Conservation (phyloP, 1,140 invertebrate genomes). For the Pygmarrhopalites habei region DNA sequence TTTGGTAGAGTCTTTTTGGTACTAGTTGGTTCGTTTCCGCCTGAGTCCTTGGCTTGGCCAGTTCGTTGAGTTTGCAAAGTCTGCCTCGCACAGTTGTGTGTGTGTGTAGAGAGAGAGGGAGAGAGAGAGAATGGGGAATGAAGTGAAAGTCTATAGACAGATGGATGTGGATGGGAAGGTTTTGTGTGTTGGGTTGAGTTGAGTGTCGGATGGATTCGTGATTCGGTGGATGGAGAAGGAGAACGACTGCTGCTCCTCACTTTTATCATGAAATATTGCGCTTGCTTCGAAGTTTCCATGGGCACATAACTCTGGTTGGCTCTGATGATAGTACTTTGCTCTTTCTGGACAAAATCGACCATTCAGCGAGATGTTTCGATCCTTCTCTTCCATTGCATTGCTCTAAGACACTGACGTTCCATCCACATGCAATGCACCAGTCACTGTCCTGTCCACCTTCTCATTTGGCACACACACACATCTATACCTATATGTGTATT, state of each 20-base stretch:
- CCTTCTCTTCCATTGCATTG: slow-evolving; percentile 30
- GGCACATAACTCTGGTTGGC: slow-evolving; percentile 38
- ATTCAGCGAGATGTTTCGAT: slow-evolving; percentile 33
- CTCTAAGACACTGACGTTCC: no score
- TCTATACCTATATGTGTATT: no score
- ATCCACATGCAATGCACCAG: no score
- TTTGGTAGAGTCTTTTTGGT: no score
- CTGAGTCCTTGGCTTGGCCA: no score
- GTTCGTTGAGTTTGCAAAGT: no score
- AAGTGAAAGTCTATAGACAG: slow-evolving; percentile 22
- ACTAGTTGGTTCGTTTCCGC: no score
- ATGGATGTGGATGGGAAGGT: slow-evolving; percentile 13
- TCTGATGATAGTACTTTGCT: slow-evolving; percentile 36
- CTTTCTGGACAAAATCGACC: slow-evolving; percentile 38
- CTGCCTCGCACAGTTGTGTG: no score
- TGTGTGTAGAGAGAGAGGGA: slow-evolving; percentile 13
- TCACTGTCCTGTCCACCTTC: no score
- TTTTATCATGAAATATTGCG: slow-evolving; percentile 39
- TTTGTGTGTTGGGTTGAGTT: slow-evolving; percentile 5
- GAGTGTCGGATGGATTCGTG: slow-evolving; percentile 33
- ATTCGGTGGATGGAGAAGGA: slow-evolving; percentile 24
- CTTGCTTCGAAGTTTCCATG: slow-evolving; percentile 36
- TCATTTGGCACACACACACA: no score
- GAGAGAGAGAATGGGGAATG: slow-evolving; percentile 2
- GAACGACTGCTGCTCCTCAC: slow-evolving; percentile 16